Evolutionary conservation across 2,113 vertebrate genomes (phyloP), one percentile per base, ranked within the genome.

Genomic region (Gorsachius goisagi): DNA sequence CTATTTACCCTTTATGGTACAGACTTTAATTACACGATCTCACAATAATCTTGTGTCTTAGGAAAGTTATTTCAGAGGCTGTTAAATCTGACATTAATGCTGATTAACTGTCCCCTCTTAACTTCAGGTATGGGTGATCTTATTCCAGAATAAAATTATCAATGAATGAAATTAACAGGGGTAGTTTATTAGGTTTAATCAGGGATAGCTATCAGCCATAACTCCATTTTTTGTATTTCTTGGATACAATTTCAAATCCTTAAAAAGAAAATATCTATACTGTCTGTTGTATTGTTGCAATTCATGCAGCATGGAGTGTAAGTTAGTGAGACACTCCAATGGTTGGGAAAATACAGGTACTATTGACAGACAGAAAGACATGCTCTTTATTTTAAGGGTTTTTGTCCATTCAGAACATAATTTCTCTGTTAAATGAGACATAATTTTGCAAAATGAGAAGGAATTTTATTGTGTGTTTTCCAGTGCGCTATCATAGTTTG

Each of bases 121-220:
- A 85, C 53, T 85, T 89, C 56, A 87, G 66, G 33, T 95, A n/a
- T 84, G 59, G 24, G 9, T 84, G 63, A 73, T 82, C 44, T 82
- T 94, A 80, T 78, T 93, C 16, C 52, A 85, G 90, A 77, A 83
- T 58, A 77, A 91, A 92, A 90, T 93, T 66, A 93, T 30, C 85
- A 66, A 32, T 3, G 2, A 76, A 44, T 68, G 17, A 49, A 85
- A 85, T 91, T 85, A 85, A 53, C 33, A 47, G 33, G 27, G 26
- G 26, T 89, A 49, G n/a, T 59, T 92, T 76, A 92, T 92, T 83
- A 66, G 37, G 11, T 93, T 89, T 96, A 67, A 88, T 91, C 59
- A 82, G 47, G 35, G 60, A 60, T 60, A 88, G 27, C 52, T 72
- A 37, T 47, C 55, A 82, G 44, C 53, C 33, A 22, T 88, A 68